Base-by-base conservation (phyloP, 2,888 invertebrate genomes). In the Gari tellinella region DNA sequence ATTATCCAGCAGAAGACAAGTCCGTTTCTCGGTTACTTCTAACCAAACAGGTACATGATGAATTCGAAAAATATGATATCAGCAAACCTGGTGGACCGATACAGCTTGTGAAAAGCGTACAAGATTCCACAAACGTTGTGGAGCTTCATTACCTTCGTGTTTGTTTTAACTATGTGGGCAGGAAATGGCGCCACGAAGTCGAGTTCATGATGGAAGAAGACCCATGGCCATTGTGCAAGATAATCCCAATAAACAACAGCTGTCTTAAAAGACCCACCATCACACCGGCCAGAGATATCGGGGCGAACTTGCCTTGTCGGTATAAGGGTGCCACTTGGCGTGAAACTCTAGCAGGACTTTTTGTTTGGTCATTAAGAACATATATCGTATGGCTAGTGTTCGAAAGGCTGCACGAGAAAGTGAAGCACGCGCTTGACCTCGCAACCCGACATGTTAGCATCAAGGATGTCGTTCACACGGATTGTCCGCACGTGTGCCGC, bases 171-270 rank as follows among this genome's bases (percentile, higher is more conserved):
- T 81, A 58, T 45, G 57, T 67, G 14, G 82, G 84, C 12, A 66
- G 73, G 46, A 68, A 68, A 48, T 80, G 81, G 80, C 72, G 82
- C 31, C 84, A 84, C 31, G 81, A 81, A 46, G 84, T 82, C 4
- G 84, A 84, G 56, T 82, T 84, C 31, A 84, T 84, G 81, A 46
- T 84, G 15, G 84, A 84, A 48, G 84, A 84, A 31, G 84, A 84
- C 37, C 84, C 84, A 8, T 84, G 84, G 84, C 84, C 84, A 0
- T 55, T 82, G 56, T 82, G 82, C 55, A 75, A 78, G 52, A 76
- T 84, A 15, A 73, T 82, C 10, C 75, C 84, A 0, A 70, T 82
- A 17, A 75, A 80, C 46, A 82, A 78, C 63, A 21, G 49, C 14
- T 77, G 77, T 10, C 46, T 74, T 15, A 69, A 69, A 41, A 72